phyloP scores from a whole-genome alignment of 2,113 vertebrate species.

The Proteles cristata region DNA sequence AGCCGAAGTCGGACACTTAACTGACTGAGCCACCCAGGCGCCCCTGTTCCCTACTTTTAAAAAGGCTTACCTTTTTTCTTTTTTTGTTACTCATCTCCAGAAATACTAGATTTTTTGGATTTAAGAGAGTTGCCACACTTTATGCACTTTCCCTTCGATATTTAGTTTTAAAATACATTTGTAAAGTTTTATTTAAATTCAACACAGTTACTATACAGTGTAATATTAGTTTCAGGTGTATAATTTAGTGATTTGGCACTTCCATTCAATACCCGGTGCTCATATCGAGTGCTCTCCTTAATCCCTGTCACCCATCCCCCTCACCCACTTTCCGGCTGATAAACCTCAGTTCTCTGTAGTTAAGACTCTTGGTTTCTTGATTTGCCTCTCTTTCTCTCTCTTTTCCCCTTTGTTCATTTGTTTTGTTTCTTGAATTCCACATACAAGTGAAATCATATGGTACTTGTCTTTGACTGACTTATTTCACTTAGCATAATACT shows the following conservation, averaged over 20 bases:
- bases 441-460: neutral
- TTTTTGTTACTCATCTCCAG: neutral
- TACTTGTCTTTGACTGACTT: neutral
- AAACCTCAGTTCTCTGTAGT: neutral
- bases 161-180: conserved; percentile 9
- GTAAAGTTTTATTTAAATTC: neutral
- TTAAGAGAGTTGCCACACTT: neutral
- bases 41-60: neutral
- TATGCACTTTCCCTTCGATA: neutral
- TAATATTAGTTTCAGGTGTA: neutral
- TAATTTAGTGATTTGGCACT: neutral
- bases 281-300: neutral
- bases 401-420: neutral
- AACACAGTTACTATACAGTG: neutral
- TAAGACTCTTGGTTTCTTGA: neutral
- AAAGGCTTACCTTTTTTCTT: neutral
- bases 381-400: neutral
- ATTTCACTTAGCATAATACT: neutral
- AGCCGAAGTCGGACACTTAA: no score
- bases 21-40: no score
- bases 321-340: neutral
- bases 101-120: neutral
- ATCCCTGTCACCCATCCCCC: neutral
- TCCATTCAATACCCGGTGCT: neutral
- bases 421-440: neutral